Evolutionary conservation across 2,113 vertebrate genomes (phyloP).

Genomic region (Peucedramus taeniatus): DNA sequence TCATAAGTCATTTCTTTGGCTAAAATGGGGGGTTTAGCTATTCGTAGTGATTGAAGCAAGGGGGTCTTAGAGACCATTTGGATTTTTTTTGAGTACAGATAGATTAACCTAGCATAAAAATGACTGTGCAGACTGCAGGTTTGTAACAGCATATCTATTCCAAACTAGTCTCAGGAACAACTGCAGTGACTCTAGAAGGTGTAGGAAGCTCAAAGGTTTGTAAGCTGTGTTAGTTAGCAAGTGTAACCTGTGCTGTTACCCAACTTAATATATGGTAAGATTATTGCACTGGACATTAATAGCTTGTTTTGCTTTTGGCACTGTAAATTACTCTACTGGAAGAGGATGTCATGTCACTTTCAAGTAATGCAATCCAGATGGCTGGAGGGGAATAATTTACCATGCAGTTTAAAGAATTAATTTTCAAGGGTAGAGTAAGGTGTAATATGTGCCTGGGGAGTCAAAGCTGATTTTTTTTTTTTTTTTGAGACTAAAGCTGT

Average conservation of each 20-base stretch:
- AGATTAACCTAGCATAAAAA: not conserved
- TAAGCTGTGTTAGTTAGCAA: not conserved
- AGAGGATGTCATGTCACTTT: conserved; percentile 27
- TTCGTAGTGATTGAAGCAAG: not conserved
- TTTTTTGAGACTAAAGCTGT: not conserved
- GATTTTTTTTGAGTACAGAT: not conserved
- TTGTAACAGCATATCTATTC: not conserved
- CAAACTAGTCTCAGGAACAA: not conserved
- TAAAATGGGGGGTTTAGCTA: not conserved
- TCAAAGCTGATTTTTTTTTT: rapidly evolving
- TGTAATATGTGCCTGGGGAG: not conserved
- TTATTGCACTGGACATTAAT: not conserved
- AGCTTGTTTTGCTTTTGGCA: conserved; percentile 33
- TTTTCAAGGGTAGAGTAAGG: not conserved
- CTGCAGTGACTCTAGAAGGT: not conserved
- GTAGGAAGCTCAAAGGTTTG: not conserved
- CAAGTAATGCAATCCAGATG: not conserved
- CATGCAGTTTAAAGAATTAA: not conserved
- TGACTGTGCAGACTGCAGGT: not conserved
- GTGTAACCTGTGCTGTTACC: not conserved
- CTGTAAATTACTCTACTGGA: conserved; percentile 2
- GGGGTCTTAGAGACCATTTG: not conserved
- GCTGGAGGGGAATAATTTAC: not conserved
- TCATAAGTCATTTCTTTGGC: not conserved
- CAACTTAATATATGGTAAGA: not conserved